phyloP scores from a whole-genome alignment of 2,888 invertebrate genomes.

The Octodonta nipae region DNA sequence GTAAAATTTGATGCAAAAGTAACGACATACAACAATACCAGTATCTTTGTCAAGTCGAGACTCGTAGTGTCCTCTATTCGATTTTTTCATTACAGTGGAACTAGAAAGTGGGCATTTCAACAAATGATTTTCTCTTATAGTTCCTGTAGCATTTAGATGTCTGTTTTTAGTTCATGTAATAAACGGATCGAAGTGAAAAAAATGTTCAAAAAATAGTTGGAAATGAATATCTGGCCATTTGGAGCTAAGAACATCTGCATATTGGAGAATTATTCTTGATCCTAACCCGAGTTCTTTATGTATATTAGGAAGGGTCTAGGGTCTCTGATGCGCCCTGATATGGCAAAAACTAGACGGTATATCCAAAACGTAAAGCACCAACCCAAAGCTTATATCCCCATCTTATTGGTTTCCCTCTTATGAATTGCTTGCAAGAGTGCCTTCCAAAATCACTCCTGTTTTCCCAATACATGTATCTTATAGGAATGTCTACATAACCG shows the following conservation, averaged over 20 bases:
- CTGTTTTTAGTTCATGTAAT: slow-evolving; percentile 6
- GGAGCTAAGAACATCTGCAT: too few relatives aligned
- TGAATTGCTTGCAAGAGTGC: slow-evolving; percentile 23
- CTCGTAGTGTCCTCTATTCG: slow-evolving; percentile 9
- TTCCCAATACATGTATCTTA: slow-evolving; percentile 8
- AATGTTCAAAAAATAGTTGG: too few relatives aligned
- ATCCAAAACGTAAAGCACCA: slow-evolving; percentile 19
- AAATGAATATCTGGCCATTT: not conserved
- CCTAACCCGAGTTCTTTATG: too few relatives aligned
- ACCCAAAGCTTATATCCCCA: slow-evolving; percentile 19
- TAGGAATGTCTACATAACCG: too few relatives aligned
- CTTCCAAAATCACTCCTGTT: slow-evolving; percentile 13
- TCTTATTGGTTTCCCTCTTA: slow-evolving; percentile 21
- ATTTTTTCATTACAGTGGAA: slow-evolving; percentile 7
- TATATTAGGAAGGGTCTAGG: not conserved
- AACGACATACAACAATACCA: slow-evolving; percentile 17
- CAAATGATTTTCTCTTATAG: slow-evolving; percentile 9
- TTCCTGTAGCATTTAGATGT: slow-evolving; percentile 9
- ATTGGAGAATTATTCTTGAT: too few relatives aligned
- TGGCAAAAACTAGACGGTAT: slow-evolving; percentile 19
- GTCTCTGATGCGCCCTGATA: slow-evolving; percentile 14
- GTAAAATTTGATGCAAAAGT: slow-evolving; percentile 11
- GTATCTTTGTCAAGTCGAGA: too few relatives aligned
- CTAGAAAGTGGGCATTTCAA: slow-evolving; percentile 3
- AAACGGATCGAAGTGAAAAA: slow-evolving; percentile 11